Evolutionary conservation across 2,888 invertebrate species (phyloP).

Genomic region (Cryptocheilus praepositus): DNA sequence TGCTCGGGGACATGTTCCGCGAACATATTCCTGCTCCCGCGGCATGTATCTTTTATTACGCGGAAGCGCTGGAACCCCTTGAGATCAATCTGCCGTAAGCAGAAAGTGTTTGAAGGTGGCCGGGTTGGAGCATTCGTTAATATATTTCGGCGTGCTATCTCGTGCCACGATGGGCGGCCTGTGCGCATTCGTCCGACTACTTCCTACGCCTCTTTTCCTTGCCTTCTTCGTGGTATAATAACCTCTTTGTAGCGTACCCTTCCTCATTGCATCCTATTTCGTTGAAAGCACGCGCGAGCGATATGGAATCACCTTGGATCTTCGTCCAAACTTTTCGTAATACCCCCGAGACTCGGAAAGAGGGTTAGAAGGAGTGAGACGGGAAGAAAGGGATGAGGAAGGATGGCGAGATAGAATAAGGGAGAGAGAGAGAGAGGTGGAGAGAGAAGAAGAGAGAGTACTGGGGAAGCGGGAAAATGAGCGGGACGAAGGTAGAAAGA

Average conservation of each 20-base stretch:
- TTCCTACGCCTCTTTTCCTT: background rate
- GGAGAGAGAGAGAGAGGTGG: no score
- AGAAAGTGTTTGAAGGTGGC: no score
- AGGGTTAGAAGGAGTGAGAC: no score
- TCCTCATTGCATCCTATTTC: background rate
- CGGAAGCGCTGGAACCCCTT: no score
- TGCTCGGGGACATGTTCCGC: no score
- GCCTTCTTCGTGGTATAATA: constrained; percentile 7
- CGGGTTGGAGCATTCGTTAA: background rate
- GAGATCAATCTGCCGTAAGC: no score
- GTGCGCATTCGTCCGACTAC: constrained; percentile 4
- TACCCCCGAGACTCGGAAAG: no score
- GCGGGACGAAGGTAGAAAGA: background rate
- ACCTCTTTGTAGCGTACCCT: background rate
- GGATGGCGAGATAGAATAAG: background rate
- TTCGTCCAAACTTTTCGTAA: background rate
- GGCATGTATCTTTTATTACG: no score
- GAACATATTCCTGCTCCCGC: no score
- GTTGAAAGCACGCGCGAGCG: background rate
- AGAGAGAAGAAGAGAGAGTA: background rate
- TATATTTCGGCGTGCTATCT: background rate
- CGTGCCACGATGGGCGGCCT: background rate
- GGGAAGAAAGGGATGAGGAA: background rate
- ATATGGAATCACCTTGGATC: background rate
- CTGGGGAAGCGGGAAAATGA: background rate